These are phyloP conservation scores for Itoplectis maculator DNA, from an alignment of 2,888 invertebrate genomes.

Conservation along the genomic window DNA sequence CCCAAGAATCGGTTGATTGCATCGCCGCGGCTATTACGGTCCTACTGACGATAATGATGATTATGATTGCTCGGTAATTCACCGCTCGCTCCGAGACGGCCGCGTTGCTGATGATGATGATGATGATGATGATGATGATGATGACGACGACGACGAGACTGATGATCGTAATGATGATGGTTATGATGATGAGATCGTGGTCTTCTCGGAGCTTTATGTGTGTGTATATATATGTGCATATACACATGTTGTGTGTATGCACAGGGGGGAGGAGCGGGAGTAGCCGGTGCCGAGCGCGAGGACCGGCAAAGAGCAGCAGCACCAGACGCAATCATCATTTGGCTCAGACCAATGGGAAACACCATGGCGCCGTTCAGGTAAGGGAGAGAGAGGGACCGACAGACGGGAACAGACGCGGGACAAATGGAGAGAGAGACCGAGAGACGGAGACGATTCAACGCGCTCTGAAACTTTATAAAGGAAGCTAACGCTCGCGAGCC, in stretches of 20 bases:
- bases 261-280: slow-evolving; percentile 27
- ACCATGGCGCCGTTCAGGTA: slow-evolving; percentile 74
- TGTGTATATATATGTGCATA: too few relatives aligned
- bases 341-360: slow-evolving; percentile 80
- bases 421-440: slow-evolving; percentile 35
- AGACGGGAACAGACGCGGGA: slow-evolving; percentile 29
- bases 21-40: slow-evolving; percentile 33
- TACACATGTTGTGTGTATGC: too few relatives aligned
- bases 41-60: slow-evolving; percentile 75
- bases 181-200: slow-evolving; percentile 72
- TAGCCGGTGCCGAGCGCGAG: slow-evolving; percentile 40
- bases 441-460: slow-evolving; percentile 9
- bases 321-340: slow-evolving; percentile 82
- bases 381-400: slow-evolving; percentile 63
- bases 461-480: slow-evolving; percentile 61
- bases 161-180: slow-evolving; percentile 65
- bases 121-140: slow-evolving; percentile 76
- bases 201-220: slow-evolving; percentile 59
- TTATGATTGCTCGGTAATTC: slow-evolving; percentile 67
- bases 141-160: slow-evolving; percentile 70
- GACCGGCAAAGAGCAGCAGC: slow-evolving; percentile 69
- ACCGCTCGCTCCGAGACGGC: slow-evolving; percentile 51
- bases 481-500: slow-evolving; percentile 20
- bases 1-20: slow-evolving; percentile 32
- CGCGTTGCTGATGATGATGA: slow-evolving; percentile 65